Percentiles rank a stretch among this genome's conserved stretches.
Conservation (phyloP, 23 tunicate species). For the Styela clava region DNA sequence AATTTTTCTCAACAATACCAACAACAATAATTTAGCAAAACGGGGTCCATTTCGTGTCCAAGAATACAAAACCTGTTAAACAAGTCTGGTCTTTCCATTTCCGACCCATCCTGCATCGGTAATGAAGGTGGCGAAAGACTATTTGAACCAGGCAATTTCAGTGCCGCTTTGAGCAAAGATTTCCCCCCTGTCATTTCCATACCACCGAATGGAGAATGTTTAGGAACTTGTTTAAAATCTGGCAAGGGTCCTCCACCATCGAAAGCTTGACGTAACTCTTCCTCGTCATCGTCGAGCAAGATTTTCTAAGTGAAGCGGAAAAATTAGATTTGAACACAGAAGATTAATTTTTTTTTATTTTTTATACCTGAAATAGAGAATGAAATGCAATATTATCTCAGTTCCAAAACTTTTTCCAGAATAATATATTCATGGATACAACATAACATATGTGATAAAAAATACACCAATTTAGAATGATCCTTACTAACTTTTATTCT, state of each 20-base stretch:
- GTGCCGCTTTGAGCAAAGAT: constrained; percentile 23
- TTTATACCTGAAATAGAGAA: too few relatives aligned
- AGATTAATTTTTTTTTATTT: too few relatives aligned
- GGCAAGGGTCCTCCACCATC: neutral
- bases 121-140: too few relatives aligned
- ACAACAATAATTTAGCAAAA: too few relatives aligned
- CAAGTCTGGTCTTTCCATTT: constrained; percentile 9
- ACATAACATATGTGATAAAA: too few relatives aligned
- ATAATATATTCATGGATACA: too few relatives aligned
- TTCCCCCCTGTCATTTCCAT: neutral
- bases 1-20: too few relatives aligned
- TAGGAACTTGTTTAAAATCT: neutral
- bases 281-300: neutral
- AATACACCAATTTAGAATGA: too few relatives aligned
- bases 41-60: too few relatives aligned
- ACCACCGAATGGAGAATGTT: neutral
- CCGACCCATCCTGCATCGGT: constrained; percentile 18
- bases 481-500: too few relatives aligned
- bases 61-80: neutral
- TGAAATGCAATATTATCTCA: too few relatives aligned
- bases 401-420: too few relatives aligned
- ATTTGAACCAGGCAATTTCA: constrained; percentile 12
- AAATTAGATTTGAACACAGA: neutral
- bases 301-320: neutral
- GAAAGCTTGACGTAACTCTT: neutral